Evolutionary conservation across 2,888 invertebrate genomes (phyloP), one percentile per base, ranked within the genome.

Genomic region (Lepeophtheirus nordmannii): DNA sequence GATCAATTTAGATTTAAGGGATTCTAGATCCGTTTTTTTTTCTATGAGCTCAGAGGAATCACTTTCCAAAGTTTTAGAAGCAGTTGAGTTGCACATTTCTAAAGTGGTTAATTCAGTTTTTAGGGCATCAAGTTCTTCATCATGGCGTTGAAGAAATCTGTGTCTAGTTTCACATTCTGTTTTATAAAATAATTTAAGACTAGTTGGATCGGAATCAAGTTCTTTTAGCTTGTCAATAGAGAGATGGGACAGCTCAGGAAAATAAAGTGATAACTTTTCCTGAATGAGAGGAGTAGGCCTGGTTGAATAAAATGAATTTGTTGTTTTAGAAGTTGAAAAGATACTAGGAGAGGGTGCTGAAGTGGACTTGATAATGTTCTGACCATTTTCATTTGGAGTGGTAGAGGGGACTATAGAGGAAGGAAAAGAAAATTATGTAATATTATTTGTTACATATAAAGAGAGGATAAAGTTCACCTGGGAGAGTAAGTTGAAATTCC

Each of bases 401-500:
- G 53, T 5, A 46, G 41, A 41, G 41, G 17, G 8, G 8, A 14
- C 53, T 14, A n/a, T 46, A n/a, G 53, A 41, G 10, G 41, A 41
- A 41, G 53, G 8, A 46, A 17, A 14, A n/a, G 8, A 5, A 46
- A 46, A n/a, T 14, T n/a, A 46, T n/a, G 8, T 46, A 46, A n/a
- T n/a, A n/a, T n/a, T n/a, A n/a, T n/a, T n/a, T n/a, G 17, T n/a
- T 46, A 46, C 8, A n/a, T n/a, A n/a, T 5, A 8, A 46, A 8
- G 53, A 8, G 53, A n/a, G 53, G 17, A 5, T 7, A 46, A n/a
- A 46, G 17, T 17, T n/a, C 53, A 46, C 17, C 17, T 46, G 8
- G 17, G 5, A 81, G 82, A 73, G 77, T 83, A 71, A 82, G 80
- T 74, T 86, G 84, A 71, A 85, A 85, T 75, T 88, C 87, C 66